phyloP scores from a whole-genome alignment of 2,888 invertebrate species.

The Aphodius granarius region DNA sequence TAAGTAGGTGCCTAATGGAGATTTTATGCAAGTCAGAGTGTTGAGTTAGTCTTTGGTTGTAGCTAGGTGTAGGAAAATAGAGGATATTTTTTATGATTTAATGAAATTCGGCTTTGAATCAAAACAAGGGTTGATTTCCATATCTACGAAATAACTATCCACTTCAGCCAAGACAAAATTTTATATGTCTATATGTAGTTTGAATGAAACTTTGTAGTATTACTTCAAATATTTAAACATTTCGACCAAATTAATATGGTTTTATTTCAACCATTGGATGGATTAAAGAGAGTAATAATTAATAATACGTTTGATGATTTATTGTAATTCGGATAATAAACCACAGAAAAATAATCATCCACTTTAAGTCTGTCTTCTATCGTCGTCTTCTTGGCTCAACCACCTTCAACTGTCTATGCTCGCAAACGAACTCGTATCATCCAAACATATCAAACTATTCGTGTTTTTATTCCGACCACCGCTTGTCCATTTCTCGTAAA shows the following conservation, averaged over 20 bases:
- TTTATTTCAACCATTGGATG: no score
- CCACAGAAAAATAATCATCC: neutral
- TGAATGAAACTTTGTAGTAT: no score
- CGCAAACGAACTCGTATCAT: neutral
- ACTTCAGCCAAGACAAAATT: no score
- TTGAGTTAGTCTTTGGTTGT: neutral
- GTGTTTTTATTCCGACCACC: constrained; percentile 31
- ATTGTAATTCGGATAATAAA: neutral
- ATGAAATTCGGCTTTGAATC: no score
- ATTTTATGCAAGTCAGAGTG: neutral
- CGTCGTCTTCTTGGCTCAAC: neutral
- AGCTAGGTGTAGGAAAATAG: neutral
- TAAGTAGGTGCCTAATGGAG: neutral
- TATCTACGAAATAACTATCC: no score
- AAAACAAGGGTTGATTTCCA: no score
- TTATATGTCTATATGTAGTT: no score
- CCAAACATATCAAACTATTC: neutral
- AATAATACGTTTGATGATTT: neutral
- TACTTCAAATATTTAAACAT: no score
- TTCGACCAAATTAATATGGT: no score
- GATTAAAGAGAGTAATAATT: no score
- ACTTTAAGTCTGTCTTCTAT: neutral
- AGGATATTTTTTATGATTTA: neutral
- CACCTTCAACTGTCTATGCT: neutral
- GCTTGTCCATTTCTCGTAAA: constrained; percentile 59